phyloP scores from a whole-genome alignment of 2,888 invertebrate species.

The Seira ritae region DNA sequence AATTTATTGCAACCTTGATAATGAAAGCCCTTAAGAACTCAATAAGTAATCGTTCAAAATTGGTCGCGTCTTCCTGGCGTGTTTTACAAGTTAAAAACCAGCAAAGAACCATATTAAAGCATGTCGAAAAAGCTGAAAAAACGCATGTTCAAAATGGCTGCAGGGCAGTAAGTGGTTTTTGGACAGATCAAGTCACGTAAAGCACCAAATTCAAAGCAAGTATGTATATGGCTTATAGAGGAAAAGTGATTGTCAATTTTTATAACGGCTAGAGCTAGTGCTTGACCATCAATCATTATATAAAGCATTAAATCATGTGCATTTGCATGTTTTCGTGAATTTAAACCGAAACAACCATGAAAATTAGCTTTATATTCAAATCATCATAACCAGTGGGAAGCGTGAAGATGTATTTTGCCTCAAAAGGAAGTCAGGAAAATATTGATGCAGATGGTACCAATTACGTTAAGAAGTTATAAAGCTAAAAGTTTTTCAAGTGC shows the following conservation, averaged over 20 bases:
- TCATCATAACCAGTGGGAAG: conserved; percentile 39
- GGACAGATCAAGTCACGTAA: conserved; percentile 48
- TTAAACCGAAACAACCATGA: conserved; percentile 25
- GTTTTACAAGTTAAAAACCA: not conserved
- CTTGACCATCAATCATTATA: no score
- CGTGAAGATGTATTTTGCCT: conserved; percentile 37
- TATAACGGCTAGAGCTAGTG: no score
- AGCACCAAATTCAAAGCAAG: conserved; percentile 24
- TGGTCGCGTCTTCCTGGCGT: not conserved
- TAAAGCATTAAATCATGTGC: no score
- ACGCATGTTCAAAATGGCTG: not conserved
- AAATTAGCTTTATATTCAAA: conserved; percentile 44
- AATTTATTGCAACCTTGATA: conserved; percentile 63
- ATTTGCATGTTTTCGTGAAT: not conserved
- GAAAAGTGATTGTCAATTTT: not conserved
- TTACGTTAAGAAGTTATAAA: no score
- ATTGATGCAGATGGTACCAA: no score
- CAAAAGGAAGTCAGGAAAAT: not conserved
- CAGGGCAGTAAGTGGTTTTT: not conserved
- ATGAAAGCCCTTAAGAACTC: conserved; percentile 58
- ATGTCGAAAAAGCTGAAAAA: not conserved
- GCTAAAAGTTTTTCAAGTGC: no score
- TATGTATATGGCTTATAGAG: not conserved
- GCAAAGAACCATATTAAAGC: not conserved
- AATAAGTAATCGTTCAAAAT: conserved; percentile 45